phyloP scores from a whole-genome alignment of 2,113 vertebrate genomes.

The Myiozetetes cayanensis region DNA sequence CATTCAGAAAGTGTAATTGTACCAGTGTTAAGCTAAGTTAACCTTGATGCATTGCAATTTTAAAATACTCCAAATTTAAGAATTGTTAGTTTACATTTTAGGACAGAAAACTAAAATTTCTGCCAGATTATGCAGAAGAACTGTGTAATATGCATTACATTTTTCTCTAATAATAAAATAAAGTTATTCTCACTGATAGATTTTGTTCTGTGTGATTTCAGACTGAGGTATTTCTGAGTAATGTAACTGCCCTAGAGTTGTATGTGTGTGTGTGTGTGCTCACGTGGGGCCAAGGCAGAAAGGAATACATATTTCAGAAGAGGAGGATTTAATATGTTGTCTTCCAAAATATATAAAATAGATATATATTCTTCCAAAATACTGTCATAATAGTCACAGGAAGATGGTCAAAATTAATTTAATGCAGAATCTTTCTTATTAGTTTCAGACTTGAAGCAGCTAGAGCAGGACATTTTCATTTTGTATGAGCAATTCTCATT shows the following conservation, averaged over 20 bases:
- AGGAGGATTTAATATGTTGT: not conserved
- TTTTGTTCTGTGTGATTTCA: not conserved
- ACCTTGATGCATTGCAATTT: not conserved
- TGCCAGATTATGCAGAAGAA: not conserved
- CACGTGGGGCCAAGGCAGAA: not conserved
- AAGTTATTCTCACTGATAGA: not conserved
- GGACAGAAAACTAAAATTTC: not conserved
- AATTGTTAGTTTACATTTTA: not conserved
- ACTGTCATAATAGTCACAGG: not conserved
- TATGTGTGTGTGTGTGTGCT: no score
- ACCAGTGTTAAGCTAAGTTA: not conserved
- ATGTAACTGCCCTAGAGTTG: not conserved
- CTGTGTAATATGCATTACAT: not conserved
- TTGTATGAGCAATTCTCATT: constrained; percentile 1
- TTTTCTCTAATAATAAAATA: not conserved
- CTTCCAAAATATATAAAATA: not conserved
- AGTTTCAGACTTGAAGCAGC: not conserved
- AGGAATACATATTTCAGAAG: not conserved
- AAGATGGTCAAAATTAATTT: not conserved
- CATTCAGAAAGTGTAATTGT: not conserved
- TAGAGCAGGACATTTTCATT: not conserved
- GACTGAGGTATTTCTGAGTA: not conserved
- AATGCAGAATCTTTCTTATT: not conserved
- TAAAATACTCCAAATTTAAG: not conserved
- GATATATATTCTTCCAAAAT: not conserved